A percentile compares a stretch with the other conserved stretches of the same genome.
Conservation (phyloP, 2,888 invertebrate genomes). For the Melanargia galathea region DNA sequence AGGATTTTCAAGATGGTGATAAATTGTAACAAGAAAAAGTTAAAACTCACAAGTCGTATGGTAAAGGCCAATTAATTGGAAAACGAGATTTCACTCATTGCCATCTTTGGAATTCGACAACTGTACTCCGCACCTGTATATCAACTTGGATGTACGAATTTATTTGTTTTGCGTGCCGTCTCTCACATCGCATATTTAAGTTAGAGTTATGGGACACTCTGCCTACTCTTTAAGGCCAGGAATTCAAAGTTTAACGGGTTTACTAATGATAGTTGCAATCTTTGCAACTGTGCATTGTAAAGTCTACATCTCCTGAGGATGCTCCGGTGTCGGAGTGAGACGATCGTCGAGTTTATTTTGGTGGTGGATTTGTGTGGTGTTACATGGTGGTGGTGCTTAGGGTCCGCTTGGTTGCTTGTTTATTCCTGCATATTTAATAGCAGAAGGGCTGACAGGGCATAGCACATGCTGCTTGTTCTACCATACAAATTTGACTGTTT, state of each 20-base stretch:
- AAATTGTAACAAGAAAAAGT: slow-evolving; percentile 37
- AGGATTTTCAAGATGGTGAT: slow-evolving; percentile 33
- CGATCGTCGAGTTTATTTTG: too few species aligned
- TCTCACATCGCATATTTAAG: slow-evolving; percentile 32
- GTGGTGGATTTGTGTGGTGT: too few species aligned
- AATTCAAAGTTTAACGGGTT: not conserved
- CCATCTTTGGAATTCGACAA: slow-evolving; percentile 54
- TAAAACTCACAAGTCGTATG: slow-evolving; percentile 45
- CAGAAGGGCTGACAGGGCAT: too few species aligned
- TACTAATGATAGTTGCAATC: too few species aligned
- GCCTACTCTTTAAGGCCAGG: slow-evolving; percentile 15
- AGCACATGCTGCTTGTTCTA: too few species aligned
- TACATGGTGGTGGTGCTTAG: too few species aligned
- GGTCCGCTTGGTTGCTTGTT: too few species aligned
- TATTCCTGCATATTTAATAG: too few species aligned
- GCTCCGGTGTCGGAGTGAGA: too few species aligned
- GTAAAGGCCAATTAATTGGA: slow-evolving; percentile 52
- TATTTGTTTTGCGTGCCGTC: slow-evolving; percentile 37
- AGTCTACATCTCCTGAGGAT: too few species aligned
- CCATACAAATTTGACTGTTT: too few species aligned
- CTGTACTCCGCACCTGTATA: slow-evolving; percentile 36
- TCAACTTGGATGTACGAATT: slow-evolving; percentile 36
- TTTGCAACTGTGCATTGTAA: too few species aligned
- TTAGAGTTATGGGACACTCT: slow-evolving; percentile 36
- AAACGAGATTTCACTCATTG: slow-evolving; percentile 60